Base-by-base conservation (phyloP, 2,888 invertebrate genomes). In the Cryptocephalus primarius region DNA sequence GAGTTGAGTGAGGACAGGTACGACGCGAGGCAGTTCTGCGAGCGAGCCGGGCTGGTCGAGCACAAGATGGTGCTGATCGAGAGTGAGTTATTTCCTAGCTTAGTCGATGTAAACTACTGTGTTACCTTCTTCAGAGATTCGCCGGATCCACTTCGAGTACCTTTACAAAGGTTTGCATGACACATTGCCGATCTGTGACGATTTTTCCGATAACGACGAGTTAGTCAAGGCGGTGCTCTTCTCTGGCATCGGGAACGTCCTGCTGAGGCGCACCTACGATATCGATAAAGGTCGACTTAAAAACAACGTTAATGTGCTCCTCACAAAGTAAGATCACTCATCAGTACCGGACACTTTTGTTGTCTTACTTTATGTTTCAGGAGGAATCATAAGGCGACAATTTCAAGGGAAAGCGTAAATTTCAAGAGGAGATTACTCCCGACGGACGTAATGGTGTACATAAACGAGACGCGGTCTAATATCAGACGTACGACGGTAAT, bases 401-500 rank as follows among this genome's bases (percentile, higher is more conserved):
- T 84, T 39, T 72, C 76, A 1, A 66, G 74, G 1, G 80, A 81
- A n/a, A 83, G 82, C 62, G 79, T 84, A 0, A 83, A 83, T 69
- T 72, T 73, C 54, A 74, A 70, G 13, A 64, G 76, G 34, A 62
- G 63, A 14, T 46, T 56, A 0, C 76, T 73, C 54, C 65, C 67
- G 2, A 72, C 72, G 1, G 64, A 73, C 9, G 71, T 76, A 39
- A 54, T 82, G 1, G 67, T 77, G 1, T 79, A 81, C 62, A 75
- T 76, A 42, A 75, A 77, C 13, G 78, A 78, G 12, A 70, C 74
- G 1, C 75, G 79, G 48, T 77, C 78, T 0, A 61, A 68, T 9
- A 75, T 78, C 41, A 64, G 80, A 31, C 64, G 77, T 42, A 76
- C 75, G 0, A 68, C 76, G 0, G 60, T 80, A 0, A 73, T 82